Evolutionary conservation across 2,888 invertebrate species (phyloP).

Genomic region (Scaptomyza parva): DNA sequence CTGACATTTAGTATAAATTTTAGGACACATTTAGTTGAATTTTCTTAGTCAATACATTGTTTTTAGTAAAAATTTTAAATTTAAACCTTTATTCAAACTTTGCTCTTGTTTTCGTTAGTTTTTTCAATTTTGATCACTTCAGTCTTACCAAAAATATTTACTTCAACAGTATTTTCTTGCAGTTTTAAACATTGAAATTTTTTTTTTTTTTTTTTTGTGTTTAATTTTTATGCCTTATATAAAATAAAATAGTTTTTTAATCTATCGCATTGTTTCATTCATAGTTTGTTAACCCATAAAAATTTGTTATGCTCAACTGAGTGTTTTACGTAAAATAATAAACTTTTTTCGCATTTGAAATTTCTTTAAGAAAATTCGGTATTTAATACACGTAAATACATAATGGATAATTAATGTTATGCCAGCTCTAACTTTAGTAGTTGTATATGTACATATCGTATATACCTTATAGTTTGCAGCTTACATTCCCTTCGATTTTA

Average conservation of each 20-base stretch:
- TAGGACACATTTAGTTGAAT: constrained; percentile 71
- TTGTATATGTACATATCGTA: constrained; percentile 53
- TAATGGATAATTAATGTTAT: constrained; percentile 23
- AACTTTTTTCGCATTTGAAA: constrained; percentile 29
- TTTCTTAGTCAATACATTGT: constrained; percentile 53
- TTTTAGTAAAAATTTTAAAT: constrained; percentile 42
- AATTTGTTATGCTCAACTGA: constrained; percentile 19
- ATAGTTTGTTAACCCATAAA: constrained; percentile 42
- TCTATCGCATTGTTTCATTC: constrained; percentile 53
- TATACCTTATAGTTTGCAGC: constrained; percentile 33
- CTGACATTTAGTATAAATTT: constrained; percentile 63
- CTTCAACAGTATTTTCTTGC: constrained; percentile 29
- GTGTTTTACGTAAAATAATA: constrained; percentile 4
- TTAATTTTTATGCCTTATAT: constrained; percentile 19
- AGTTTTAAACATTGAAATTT: constrained; percentile 46
- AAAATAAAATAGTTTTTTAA: constrained; percentile 54
- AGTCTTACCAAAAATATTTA: constrained; percentile 75
- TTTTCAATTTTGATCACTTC: constrained; percentile 73
- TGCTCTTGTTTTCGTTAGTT: constrained; percentile 49
- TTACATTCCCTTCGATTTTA: constrained; percentile 42
- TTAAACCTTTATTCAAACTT: constrained; percentile 41
- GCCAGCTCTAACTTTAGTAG: constrained; percentile 49
- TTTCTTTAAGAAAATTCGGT: constrained; percentile 57
- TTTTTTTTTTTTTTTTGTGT: too few relatives aligned
- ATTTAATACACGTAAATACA: constrained; percentile 53